Base-by-base conservation (phyloP, 1,140 invertebrate species). In the Drusus annulatus region DNA sequence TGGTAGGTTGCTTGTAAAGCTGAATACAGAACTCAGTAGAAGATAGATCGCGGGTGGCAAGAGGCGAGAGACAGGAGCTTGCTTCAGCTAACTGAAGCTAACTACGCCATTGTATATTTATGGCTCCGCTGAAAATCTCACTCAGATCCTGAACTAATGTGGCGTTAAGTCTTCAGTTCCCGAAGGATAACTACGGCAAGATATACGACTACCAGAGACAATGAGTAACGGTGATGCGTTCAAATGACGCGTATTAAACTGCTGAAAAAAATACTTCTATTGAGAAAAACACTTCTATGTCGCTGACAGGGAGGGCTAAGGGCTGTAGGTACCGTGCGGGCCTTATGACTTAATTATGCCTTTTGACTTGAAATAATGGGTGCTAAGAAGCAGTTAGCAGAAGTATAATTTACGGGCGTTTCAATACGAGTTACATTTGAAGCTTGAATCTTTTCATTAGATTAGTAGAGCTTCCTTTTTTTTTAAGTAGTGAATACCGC, bases 91-190 rank as follows among this genome's bases (percentile, higher is more conserved):
- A 69, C 28, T 69, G 36, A 16, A 74, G 52, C 69, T 74, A 74
- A 74, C 50, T 74, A 74, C 16, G 25, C 1, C 69, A 74, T 74
- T 74, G 69, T 74, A 56, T 74, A 74, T 74, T 74, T 74, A 74
- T 54, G 69, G 51, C 50, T 16, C 15, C 28, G n/a, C 50, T 74
- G 51, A 74, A 74, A 28, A 36, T 56, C 56, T 74, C 69, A 31
- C 69, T 56, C 65, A 69, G 13, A 25, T 56, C 50, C 50, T 28
- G 50, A 74, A 74, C 69, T 74, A 74, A 74, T 74, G 69, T 74
- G 69, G 69, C 69, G 50, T 74, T 74, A 74, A 52, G 52, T 54
- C 51, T 16, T 54, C 21, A 50, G 54, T 16, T 52, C 54, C 16
- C 56, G 69, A 74, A 74, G 28, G 45, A 73, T 74, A 74, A 74